Conservation (phyloP, 2,797 vertebrate genomes). For the Helarctos malayanus region DNA sequence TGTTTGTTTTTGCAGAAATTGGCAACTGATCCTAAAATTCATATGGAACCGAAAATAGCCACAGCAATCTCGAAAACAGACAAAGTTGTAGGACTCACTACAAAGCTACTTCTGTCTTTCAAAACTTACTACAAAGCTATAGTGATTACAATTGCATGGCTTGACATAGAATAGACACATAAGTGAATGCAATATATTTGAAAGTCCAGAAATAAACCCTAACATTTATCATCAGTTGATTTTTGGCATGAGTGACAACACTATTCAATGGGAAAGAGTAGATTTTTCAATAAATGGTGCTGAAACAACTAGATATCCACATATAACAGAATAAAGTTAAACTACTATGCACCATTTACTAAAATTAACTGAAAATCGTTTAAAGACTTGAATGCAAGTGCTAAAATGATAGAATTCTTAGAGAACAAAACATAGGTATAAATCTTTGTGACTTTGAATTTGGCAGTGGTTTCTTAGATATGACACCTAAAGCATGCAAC, state of each 20-base stretch:
- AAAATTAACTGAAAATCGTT: not conserved
- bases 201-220: slow-evolving; percentile 9
- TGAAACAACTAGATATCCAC: not conserved
- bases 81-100: not conserved
- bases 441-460: not conserved
- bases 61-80: not conserved
- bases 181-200: slow-evolving; percentile 1
- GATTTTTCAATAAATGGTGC: not conserved
- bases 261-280: not conserved
- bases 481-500: not conserved
- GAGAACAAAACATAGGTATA: not conserved
- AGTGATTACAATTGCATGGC: not conserved
- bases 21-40: not conserved
- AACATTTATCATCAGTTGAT: not conserved
- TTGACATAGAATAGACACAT: not conserved
- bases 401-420: not conserved
- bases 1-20: not conserved
- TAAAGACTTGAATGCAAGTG: not conserved
- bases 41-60: not conserved
- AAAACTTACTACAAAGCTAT: not conserved
- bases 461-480: not conserved
- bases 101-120: not conserved
- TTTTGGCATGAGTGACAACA: not conserved
- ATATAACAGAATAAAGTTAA: not conserved
- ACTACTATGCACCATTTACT: not conserved